These are phyloP conservation scores for Scrobipalpa atriplicella DNA, from an alignment of 2,888 invertebrate genomes.

Conservation along the genomic window DNA sequence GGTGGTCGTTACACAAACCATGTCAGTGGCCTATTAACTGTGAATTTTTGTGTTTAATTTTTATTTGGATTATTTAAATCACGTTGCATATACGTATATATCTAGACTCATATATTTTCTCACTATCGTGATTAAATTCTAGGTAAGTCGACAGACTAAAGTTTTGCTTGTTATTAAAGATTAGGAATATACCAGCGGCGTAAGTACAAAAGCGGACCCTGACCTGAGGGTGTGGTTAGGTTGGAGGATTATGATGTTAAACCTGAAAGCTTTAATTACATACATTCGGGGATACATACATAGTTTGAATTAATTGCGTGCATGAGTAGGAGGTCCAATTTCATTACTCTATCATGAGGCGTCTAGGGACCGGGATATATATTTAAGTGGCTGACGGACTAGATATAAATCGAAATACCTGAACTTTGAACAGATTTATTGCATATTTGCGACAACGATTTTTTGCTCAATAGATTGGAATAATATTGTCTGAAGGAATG, in stretches of 20 bases:
- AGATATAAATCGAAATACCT: neutral
- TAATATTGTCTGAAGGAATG: neutral
- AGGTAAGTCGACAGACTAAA: neutral
- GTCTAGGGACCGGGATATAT: neutral
- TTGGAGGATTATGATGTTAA: constrained; percentile 18
- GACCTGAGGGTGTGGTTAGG: constrained; percentile 4
- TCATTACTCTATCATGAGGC: constrained; percentile 10
- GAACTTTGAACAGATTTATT: neutral
- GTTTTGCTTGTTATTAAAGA: neutral
- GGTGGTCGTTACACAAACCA: too few relatives aligned
- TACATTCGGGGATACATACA: constrained; percentile 4
- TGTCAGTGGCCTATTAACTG: too few relatives aligned
- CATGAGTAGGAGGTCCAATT: constrained; percentile 16
- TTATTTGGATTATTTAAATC: too few relatives aligned
- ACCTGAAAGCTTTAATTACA: constrained; percentile 23
- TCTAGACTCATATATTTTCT: neutral
- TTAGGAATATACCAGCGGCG: neutral
- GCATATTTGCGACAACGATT: neutral
- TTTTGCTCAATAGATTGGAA: neutral
- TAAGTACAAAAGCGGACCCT: constrained; percentile 15
- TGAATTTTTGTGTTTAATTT: too few relatives aligned
- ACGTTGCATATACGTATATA: too few relatives aligned
- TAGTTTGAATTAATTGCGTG: constrained; percentile 21
- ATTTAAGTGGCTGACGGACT: neutral
- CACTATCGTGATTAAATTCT: neutral